Evolutionary conservation across 2,797 vertebrate species (phyloP).

Genomic region (Scleropages formosus): DNA sequence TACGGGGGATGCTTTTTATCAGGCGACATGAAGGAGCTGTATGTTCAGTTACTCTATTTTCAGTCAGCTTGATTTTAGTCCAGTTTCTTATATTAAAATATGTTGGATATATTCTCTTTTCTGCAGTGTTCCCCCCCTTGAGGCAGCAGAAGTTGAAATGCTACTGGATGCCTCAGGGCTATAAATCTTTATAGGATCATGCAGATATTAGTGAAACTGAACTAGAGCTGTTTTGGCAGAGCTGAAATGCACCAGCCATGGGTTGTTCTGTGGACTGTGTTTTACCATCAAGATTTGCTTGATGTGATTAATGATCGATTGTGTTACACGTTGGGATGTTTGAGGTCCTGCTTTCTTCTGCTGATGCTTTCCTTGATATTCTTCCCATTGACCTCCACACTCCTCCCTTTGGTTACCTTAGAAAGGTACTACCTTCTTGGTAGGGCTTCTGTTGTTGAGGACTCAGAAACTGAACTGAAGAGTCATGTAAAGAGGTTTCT

Average conservation of each 20-base stretch:
- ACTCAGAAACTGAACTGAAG: constrained; percentile 61
- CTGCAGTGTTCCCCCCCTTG: too few species aligned
- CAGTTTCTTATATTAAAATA: too few species aligned
- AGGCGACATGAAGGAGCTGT: constrained; percentile 17
- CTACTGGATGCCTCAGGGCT: too few species aligned
- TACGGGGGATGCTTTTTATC: constrained; percentile 40
- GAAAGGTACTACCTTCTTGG: constrained; percentile 49
- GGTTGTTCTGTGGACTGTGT: too few species aligned
- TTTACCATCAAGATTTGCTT: too few species aligned
- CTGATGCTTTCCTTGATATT: constrained; percentile 27
- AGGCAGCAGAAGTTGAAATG: too few species aligned
- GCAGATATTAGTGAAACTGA: too few species aligned
- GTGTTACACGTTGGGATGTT: constrained; percentile 38
- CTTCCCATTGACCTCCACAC: neutral
- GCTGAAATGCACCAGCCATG: neutral
- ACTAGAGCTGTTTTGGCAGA: too few species aligned
- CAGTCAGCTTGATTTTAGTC: too few species aligned
- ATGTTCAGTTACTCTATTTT: neutral
- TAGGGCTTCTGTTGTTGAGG: constrained; percentile 47
- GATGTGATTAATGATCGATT: too few species aligned
- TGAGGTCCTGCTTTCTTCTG: constrained; percentile 26
- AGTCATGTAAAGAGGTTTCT: constrained; percentile 59
- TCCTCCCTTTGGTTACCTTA: constrained; percentile 27
- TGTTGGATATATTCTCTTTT: too few species aligned
- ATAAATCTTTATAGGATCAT: neutral